A percentile compares a stretch with the other conserved stretches of the same genome.
Evolutionary conservation across 1,140 invertebrate species (phyloP).

Genomic region (Drosophila bocqueti): DNA sequence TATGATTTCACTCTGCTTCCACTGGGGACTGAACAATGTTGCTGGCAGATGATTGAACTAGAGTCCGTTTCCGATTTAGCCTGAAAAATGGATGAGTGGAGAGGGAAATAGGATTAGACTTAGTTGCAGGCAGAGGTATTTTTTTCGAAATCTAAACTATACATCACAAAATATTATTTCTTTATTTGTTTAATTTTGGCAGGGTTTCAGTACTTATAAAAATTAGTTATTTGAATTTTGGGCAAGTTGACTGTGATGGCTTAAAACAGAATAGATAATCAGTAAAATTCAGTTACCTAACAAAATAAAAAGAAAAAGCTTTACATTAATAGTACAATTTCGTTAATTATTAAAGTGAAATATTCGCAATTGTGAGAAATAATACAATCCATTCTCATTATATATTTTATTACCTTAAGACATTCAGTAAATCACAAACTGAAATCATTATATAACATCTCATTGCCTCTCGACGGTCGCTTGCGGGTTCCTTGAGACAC

Average conservation of each 20-base stretch:
- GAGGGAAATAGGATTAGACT: constrained; percentile 21
- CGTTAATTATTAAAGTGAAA: background rate
- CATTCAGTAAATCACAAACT: background rate
- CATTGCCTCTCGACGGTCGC: background rate
- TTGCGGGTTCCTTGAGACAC: background rate
- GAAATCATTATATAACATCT: constrained; percentile 3
- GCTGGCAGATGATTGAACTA: constrained; percentile 38
- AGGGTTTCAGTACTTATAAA: background rate
- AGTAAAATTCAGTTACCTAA: background rate
- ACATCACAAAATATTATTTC: background rate
- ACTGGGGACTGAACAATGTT: constrained; percentile 21
- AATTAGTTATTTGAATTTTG: background rate
- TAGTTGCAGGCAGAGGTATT: background rate
- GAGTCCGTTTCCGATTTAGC: constrained; percentile 22
- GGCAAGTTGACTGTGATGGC: background rate
- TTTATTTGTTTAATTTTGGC: too few species aligned
- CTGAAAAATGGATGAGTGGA: constrained; percentile 26
- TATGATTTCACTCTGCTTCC: constrained; percentile 38
- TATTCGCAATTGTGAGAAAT: background rate
- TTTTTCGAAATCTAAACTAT: background rate
- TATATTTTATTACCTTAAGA: background rate
- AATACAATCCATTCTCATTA: background rate
- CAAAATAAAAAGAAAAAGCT: background rate
- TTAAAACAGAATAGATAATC: background rate
- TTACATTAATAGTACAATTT: background rate